These are phyloP conservation scores for Hycleus cichorii DNA, from an alignment of 1,140 invertebrate genomes.

Conservation along the genomic window DNA sequence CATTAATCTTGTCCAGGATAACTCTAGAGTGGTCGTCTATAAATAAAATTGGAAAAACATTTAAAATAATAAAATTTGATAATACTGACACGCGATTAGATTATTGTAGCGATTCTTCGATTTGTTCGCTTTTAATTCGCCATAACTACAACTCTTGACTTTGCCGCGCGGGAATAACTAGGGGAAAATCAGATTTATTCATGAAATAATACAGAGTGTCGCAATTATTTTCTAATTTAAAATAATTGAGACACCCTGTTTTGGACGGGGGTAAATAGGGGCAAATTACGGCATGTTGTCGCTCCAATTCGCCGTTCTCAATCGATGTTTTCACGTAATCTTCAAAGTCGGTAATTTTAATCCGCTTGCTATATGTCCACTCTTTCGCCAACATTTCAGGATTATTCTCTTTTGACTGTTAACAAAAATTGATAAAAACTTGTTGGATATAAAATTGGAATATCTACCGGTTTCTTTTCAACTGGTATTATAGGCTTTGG, in stretches of 20 bases:
- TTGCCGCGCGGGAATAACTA: conserved; percentile 29
- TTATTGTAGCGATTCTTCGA: conserved; percentile 72
- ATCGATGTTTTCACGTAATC: conserved; percentile 14
- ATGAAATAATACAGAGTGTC: neutral
- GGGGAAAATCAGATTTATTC: conserved; percentile 13
- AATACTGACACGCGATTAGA: conserved; percentile 62
- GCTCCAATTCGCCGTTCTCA: conserved; percentile 16
- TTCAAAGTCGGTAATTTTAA: conserved; percentile 19
- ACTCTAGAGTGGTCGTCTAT: conserved; percentile 71
- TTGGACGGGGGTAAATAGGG: too few species aligned
- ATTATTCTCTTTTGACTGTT: too few species aligned
- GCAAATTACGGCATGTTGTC: conserved; percentile 10
- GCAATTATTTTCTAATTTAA: neutral
- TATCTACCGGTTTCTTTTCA: too few species aligned
- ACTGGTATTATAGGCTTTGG: too few species aligned
- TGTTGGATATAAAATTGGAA: too few species aligned
- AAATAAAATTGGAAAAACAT: conserved; percentile 24
- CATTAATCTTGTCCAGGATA: conserved; percentile 51
- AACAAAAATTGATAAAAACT: too few species aligned
- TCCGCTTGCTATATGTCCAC: conserved; percentile 5
- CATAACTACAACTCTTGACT: conserved; percentile 22
- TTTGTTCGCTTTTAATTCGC: conserved; percentile 45
- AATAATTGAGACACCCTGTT: too few species aligned
- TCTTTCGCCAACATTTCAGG: neutral
- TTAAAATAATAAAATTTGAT: neutral